Base-by-base conservation (phyloP, 2,113 vertebrate genomes). In the Cryptotis parvus region DNA sequence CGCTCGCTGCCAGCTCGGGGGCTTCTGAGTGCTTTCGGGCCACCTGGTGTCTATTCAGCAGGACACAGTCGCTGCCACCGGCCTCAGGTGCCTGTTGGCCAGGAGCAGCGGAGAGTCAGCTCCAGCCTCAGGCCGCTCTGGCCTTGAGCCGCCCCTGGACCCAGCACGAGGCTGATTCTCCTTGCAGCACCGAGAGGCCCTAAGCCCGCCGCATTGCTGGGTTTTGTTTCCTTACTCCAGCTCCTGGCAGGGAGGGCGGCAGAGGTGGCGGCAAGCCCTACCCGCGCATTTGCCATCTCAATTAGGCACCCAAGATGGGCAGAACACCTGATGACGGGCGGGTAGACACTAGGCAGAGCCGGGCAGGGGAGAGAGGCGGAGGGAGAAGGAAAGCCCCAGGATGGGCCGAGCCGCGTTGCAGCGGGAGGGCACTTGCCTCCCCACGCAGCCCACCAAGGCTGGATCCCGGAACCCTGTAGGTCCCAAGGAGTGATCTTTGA, bases 201-300 rank as follows among this genome's bases (percentile, higher is more conserved):
- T 9, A 41, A 3, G 33, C 73, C 26, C 0, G 0, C 61, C 75
- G 18, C 8, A 1, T 9, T 11, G 41, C 90, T 2, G 74, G 80
- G 75, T 87, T 91, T 91, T 82, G 78, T 91, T 91, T 55, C 33
- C 75, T 79, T 63, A 74, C 68, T 88, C 87, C 85, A n/a, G 72
- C 68, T 85, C 49, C 93, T 94, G 95, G 95, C 96, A 94, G 72
- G 76, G 49, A 68, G 72, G 75, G 78, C 69, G 85, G 83, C 93
- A 66, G 91, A 76, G 68, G 43, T 96, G 95, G 95, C 94, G 69
- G 72, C 26, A 18, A 87, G 94, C 95, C 94, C 89, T 41, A 45
- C 93, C 52, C 83, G 88, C 86, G 68, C 84, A 95, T 91, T 89
- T 95, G 92, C 94, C 94, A 77, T 95, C 95, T 95, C 96, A 93